These are phyloP conservation scores for Globodera rostochiensis DNA, from an alignment of 1,140 invertebrate genomes.

Conservation along the genomic window DNA sequence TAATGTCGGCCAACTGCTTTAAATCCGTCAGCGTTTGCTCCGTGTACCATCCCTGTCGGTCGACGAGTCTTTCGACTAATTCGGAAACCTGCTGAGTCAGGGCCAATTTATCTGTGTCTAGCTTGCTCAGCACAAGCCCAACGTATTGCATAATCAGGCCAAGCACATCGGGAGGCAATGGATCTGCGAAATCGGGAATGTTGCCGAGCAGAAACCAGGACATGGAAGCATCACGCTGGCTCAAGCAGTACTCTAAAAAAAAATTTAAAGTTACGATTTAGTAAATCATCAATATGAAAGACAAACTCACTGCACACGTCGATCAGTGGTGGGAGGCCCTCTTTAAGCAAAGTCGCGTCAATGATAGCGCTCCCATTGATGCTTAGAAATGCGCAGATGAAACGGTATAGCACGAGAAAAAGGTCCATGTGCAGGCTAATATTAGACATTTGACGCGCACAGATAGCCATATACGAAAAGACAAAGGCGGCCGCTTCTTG, in stretches of 20 bases:
- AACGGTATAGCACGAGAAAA: conserved; percentile 13
- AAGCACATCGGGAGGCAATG: background rate
- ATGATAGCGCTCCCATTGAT: conserved; percentile 14
- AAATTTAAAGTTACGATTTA: background rate
- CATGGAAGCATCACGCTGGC: background rate
- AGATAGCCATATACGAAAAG: conserved; percentile 1
- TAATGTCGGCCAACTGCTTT: background rate
- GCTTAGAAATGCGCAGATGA: conserved; percentile 17
- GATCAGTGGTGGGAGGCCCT: background rate
- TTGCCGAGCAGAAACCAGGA: background rate
- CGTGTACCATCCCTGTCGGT: background rate
- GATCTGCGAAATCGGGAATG: background rate
- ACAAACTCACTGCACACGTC: conserved; percentile 5
- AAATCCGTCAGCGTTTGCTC: conserved; percentile 1
- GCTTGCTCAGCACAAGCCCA: background rate
- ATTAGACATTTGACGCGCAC: background rate
- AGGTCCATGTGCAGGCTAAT: background rate
- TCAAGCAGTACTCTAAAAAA: conserved; percentile 1
- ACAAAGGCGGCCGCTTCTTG: conserved; percentile 16
- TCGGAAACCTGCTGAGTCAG: background rate
- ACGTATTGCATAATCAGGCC: background rate
- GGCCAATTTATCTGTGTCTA: background rate
- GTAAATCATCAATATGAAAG: no score
- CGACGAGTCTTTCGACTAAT: background rate
- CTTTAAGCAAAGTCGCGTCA: background rate